Evolutionary conservation across 2,888 invertebrate genomes (phyloP), one percentile per base, ranked within the genome.

Genomic region (Drosophila macrothrix): DNA sequence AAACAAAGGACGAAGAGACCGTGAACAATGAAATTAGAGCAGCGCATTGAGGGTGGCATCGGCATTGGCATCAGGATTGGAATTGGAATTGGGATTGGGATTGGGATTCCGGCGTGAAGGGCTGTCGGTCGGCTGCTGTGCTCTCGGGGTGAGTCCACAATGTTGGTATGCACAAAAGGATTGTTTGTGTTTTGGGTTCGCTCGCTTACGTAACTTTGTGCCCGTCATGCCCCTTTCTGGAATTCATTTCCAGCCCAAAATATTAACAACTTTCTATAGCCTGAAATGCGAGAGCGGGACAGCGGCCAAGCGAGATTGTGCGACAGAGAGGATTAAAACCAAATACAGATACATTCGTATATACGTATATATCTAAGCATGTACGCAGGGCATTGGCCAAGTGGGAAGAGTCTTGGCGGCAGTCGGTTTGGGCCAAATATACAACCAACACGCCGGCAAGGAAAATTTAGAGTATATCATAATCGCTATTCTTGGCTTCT

Each of bases 1-100:
- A 85, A 80, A 88, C 84, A 88, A 88, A 69, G 75, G 46, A 49
- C 76, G 22, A 76, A 80, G 81, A 80, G 84, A 88, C 84, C 87
- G 85, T 88, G 90, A 80, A 88, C 88, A 89, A 88, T 88, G 87
- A 88, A 88, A 88, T 89, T 88, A 88, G 90, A 88, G 90, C 87
- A 89, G 59, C 59, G 61, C 69, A 56, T 78, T 80, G 88, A 85
- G 88, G 86, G 85, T 86, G 84, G 80, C 41, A 80, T 28, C 25
- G 25, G 28, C 54, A 55, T 53, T 39, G 28, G 49, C 28, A 43
- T 60, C 39, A 39, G 6, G 12, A 55, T 52, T 19, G 22, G 25
- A 19, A 12, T 19, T 28, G 52, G 35, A 4, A 33, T 10, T 33
- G 31, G 31, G 4, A 53, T 53, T 54, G 46, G 4, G 16, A 54